phyloP scores from a whole-genome alignment of 2,113 vertebrate species.

The Hirundichthys speculiger region DNA sequence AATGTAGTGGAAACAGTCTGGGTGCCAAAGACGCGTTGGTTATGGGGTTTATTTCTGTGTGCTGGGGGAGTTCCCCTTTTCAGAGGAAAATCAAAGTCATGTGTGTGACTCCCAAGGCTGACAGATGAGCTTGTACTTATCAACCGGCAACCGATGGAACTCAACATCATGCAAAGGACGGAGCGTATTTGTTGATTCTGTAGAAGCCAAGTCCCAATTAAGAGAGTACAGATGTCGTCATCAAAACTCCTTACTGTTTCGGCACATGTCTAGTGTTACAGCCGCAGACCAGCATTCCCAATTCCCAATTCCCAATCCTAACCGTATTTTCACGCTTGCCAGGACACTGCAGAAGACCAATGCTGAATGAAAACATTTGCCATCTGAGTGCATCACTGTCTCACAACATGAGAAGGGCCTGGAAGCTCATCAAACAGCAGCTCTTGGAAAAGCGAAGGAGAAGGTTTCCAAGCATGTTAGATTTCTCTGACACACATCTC shows the following conservation, averaged over 20 bases:
- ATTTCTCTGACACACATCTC: conserved; percentile 53
- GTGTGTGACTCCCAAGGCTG: conserved; percentile 22
- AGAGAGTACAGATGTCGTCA: conserved; percentile 36
- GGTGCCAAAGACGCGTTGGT: conserved; percentile 30
- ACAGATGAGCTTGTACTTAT: conserved; percentile 28
- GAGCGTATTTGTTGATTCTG: conserved; percentile 27
- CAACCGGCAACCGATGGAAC: conserved; percentile 29
- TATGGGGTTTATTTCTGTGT: conserved; percentile 19
- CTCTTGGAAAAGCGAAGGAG: conserved; percentile 36
- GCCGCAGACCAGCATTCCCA: conserved; percentile 26
- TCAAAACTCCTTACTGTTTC: conserved; percentile 17
- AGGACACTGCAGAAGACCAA: conserved; percentile 29
- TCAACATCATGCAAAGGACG: conserved; percentile 18
- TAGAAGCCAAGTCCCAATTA: conserved; percentile 33
- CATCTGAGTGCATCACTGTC: conserved; percentile 16
- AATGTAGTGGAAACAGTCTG: conserved; percentile 30
- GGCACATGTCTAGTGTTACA: conserved; percentile 35
- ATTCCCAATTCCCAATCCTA: conserved; percentile 18
- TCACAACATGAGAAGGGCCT: conserved; percentile 47
- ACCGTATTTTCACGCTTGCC: conserved; percentile 52
- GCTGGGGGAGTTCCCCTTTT: conserved; percentile 19
- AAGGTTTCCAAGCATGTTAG: conserved; percentile 43
- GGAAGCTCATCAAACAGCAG: conserved; percentile 54
- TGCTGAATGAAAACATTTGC: conserved; percentile 52
- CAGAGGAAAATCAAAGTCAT: conserved; percentile 44